Evolutionary conservation across 1,140 invertebrate genomes (phyloP).

Genomic region (Acyrthosiphon pisum): DNA sequence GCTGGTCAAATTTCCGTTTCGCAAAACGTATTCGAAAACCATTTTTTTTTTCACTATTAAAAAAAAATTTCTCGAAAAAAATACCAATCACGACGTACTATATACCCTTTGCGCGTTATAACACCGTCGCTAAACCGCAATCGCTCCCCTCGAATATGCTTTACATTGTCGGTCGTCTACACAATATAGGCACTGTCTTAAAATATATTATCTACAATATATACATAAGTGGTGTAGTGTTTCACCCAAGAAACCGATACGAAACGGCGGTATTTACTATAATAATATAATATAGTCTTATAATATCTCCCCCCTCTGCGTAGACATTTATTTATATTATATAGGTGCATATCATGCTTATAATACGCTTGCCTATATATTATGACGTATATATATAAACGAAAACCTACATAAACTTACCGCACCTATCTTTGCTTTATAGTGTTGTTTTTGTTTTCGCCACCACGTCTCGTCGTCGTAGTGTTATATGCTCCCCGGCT

Average conservation of each 20-base stretch:
- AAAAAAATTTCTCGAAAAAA: neutral
- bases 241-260: constrained; percentile 21
- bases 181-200: neutral
- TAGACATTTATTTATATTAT: neutral
- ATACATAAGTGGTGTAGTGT: neutral
- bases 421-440: neutral
- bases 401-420: neutral
- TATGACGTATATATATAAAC: too few relatives aligned
- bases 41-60: neutral
- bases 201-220: neutral
- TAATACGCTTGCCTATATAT: neutral
- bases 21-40: neutral
- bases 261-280: neutral
- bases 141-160: neutral
- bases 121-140: neutral
- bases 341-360: neutral
- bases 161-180: neutral
- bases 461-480: neutral
- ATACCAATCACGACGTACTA: neutral
- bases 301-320: neutral
- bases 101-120: neutral
- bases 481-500: neutral
- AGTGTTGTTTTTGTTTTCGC: neutral
- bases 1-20: neutral
- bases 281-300: neutral